Base-by-base conservation (phyloP, 2,888 invertebrate genomes). In the Spodoptera picta region DNA sequence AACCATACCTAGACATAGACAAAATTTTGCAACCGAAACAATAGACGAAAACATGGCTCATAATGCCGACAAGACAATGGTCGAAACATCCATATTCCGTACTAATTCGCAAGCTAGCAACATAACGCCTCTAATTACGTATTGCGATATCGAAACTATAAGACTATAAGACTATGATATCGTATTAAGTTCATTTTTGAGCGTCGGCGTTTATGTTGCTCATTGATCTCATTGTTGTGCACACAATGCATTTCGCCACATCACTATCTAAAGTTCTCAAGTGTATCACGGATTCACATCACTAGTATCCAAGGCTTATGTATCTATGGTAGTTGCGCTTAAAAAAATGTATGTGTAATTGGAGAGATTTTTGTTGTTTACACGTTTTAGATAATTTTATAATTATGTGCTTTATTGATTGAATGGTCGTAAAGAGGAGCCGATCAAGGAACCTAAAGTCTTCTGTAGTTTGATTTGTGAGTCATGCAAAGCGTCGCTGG, bases 201-300 rank as follows among this genome's bases (percentile, higher is more conserved):
- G 46, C 60, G 57, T 54, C 58, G 52, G 52, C 45, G 45, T 23
- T 24, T 31, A 3, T 73, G 61, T 47, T 61, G 72, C 57, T n/a
- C n/a, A n/a, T n/a, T n/a, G 80, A 80, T 14, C 51, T 77, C 65
- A 80, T 78, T 80, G 78, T 78, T 68, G 61, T 65, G 59, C 50
- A 78, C 68, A 79, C 78, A 79, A 79, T 80, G 75, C 52, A 51
- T 79, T 79, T 69, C 78, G 61, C 66, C 78, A 79, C 67, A 67
- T 36, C 56, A 50, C 65, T 65, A 77, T 79, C 79, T 77, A 63
- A 79, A 68, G 57, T 68, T 79, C 79, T 77, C 65, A 79, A 68
- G 57, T 68, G 57, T 69, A 79, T 77, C 77, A 48, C 62, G 69
- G 69, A 77, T 77, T 77, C 78, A 77, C 75, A 79, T 75, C 75